Evolutionary conservation across 1,140 invertebrate genomes (phyloP), one percentile per base, ranked within the genome.

Genomic region (Sarcophaga bullata): DNA sequence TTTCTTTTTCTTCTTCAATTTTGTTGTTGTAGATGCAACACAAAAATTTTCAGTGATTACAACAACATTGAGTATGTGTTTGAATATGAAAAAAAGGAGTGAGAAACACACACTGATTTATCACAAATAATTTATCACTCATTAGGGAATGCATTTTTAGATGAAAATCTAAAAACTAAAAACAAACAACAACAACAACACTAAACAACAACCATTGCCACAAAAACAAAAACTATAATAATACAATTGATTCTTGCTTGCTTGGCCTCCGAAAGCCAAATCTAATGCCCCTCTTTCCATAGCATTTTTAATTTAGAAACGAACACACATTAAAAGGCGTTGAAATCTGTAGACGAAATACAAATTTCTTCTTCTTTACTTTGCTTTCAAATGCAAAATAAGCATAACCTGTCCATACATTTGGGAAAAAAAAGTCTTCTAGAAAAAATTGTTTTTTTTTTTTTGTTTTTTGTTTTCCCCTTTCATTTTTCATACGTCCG

Each of bases 71-170:
- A 48, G 73, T 49, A 48, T 49, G 48, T 49, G 48, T n/a, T 25
- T 76, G n/a, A 9, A 76, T 6, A 76, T 49, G 46, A 17, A 50
- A 62, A 50, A 62, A 72, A 17, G 17, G 17, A 72, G 11, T 7
- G 25, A 37, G 25, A 25, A 72, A 72, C 62, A 37, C 76, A 82
- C 81, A 84, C 81, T 84, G 83, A 84, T 84, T 84, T 84, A 84
- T 84, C 25, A 82, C 80, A 84, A 82, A 84, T 80, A 80, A 84
- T 84, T 84, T 84, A 84, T 84, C 83, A 84, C 83, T 84, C 83
- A 84, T 84, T 84, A 84, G 83, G 78, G 83, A 72, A 81, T 83
- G 82, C 82, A 83, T 83, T 83, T 37, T 82, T 81, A 80, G 75
- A 52, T 50, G 49, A 78, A 78, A 50, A 75, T 19, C 10, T 47